Evolutionary conservation across 2,888 invertebrate genomes (phyloP), one percentile per base, ranked within the genome.

Genomic region (Andrena flavipes): DNA sequence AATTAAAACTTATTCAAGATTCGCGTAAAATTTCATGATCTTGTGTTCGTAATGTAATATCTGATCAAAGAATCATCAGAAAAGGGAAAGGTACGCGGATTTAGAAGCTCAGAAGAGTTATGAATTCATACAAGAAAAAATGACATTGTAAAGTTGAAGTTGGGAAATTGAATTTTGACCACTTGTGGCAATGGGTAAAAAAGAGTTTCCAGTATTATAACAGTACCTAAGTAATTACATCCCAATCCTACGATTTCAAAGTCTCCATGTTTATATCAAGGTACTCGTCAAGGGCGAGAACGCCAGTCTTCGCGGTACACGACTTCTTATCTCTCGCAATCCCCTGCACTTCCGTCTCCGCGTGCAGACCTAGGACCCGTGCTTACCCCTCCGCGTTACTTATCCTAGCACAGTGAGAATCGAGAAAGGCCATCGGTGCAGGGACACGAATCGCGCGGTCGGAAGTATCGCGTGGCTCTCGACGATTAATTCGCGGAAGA

Each of bases 401-500:
- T 26, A 26, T n/a, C 3, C 5, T 1, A 48, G n/a, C 1, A 42
- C 10, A 35, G 23, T 62, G 59, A 70, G 48, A 70, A 70, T 56
- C 42, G 62, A 62, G 71, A 79, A 83, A 83, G 82, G 82, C 60
- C 77, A 76, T 60, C 64, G 73, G 60, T 64, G 69, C 71, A 64
- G 81, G 48, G 72, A 73, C 72, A 72, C 72, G 82, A 54, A 65
- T 23, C 33, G n/a, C 35, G 51, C 29, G 51, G 70, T 30, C 60
- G 67, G 62, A 51, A 76, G 63, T 76, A 79, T 88, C 87, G 88
- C 88, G 88, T 88, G 88, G 80, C 59, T 33, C 26, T 20, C 63
- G 76, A 71, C 88, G 74, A 88, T 88, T 86, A 88, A 88, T 88
- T 70, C 69, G 13, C 26, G 30, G 70, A 78, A 71, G 77, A 77